Percentiles rank a stretch among this genome's conserved stretches.
phyloP scores from a whole-genome alignment of 2,888 invertebrate species.

The Spilarctia lutea region DNA sequence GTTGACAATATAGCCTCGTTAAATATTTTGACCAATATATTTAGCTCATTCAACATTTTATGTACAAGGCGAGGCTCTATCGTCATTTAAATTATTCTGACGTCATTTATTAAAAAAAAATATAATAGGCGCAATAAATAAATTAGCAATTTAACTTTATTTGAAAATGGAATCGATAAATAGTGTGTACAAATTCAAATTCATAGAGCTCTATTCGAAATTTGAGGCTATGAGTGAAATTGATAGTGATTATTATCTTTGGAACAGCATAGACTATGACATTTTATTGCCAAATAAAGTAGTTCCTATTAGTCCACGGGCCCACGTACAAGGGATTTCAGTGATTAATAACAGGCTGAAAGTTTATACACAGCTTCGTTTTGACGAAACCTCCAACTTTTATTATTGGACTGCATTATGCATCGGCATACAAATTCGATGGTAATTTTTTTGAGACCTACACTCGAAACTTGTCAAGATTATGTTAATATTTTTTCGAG shows the following conservation, averaged over 20 bases:
- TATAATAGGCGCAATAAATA: background rate
- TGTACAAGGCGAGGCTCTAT: slow-evolving; percentile 8
- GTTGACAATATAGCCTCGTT: slow-evolving; percentile 48
- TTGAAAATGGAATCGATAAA: background rate
- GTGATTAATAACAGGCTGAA: no score
- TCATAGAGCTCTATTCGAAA: background rate
- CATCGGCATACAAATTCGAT: no score
- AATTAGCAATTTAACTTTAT: background rate
- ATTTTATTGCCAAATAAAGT: slow-evolving; percentile 3
- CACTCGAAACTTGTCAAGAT: no score
- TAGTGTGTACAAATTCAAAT: background rate
- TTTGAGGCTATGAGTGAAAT: background rate
- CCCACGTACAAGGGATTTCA: no score
- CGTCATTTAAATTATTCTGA: background rate
- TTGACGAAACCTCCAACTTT: no score
- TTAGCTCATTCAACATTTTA: slow-evolving; percentile 16
- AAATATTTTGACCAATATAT: slow-evolving; percentile 4
- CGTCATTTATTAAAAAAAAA: background rate
- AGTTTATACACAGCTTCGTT: no score
- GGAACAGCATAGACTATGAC: background rate
- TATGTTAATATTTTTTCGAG: no score
- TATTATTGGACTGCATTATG: no score
- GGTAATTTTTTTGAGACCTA: no score
- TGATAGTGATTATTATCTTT: background rate
- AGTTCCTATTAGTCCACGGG: background rate